phyloP scores from a whole-genome alignment of 1,140 invertebrate genomes.

The Conus betulinus region DNA sequence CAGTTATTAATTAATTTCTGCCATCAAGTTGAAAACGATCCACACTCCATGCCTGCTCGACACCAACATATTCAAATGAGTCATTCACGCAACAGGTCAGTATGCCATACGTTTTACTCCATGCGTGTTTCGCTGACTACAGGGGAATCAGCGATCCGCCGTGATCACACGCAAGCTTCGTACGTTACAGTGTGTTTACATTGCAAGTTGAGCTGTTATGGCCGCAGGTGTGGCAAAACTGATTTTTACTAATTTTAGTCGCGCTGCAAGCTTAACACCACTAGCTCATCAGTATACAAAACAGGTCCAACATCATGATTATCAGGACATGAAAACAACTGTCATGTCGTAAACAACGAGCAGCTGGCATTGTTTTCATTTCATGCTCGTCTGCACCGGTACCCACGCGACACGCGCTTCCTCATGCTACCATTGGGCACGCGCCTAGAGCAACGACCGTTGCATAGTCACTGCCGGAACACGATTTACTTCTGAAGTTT shows the following conservation, averaged over 20 bases:
- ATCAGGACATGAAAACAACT: background rate
- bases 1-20: no score
- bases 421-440: slow-evolving; percentile 22
- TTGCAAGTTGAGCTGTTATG: background rate
- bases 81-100: no score
- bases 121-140: background rate
- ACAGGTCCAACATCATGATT: no score
- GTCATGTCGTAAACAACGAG: background rate
- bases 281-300: no score
- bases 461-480: slow-evolving; percentile 32
- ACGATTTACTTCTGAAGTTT: background rate
- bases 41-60: no score
- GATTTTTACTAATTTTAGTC: no score
- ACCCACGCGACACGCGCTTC: slow-evolving; percentile 15
- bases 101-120: background rate
- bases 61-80: no score
- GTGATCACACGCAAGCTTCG: no score
- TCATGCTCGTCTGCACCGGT: slow-evolving; percentile 5
- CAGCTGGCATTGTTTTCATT: background rate
- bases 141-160: no score
- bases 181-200: background rate
- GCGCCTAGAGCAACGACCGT: slow-evolving; percentile 24
- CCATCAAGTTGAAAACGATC: no score
- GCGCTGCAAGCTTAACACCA: no score
- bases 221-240: no score